Evolutionary conservation across 2,113 vertebrate genomes (phyloP).

Genomic region (Phrynosoma platyrhinos): DNA sequence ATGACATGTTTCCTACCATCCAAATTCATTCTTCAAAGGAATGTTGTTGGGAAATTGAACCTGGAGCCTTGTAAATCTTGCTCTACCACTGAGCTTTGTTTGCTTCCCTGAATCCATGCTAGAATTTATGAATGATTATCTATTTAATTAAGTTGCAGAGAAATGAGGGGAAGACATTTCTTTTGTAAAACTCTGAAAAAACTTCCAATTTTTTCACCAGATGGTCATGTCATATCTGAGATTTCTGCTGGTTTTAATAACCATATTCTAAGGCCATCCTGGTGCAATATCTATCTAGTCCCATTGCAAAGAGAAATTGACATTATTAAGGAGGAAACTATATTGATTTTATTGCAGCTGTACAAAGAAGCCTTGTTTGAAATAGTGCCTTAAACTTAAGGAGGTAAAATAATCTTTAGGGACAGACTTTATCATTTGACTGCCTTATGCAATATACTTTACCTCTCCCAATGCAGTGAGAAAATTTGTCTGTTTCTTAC

Average conservation of each 20-base stretch:
- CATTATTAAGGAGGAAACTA: neutral
- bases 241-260: too few species aligned
- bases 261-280: neutral
- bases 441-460: constrained; percentile 26
- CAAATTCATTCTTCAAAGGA: neutral
- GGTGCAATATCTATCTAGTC: constrained; percentile 36
- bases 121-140: neutral
- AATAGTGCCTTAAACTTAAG: constrained; percentile 10
- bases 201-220: constrained; percentile 30
- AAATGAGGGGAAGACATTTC: constrained; percentile 10
- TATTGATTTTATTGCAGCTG: constrained; percentile 16
- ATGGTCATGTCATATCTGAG: constrained; percentile 5
- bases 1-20: too few species aligned
- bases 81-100: too few species aligned
- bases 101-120: too few species aligned
- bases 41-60: neutral
- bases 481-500: neutral
- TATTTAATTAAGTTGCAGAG: too few species aligned
- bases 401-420: constrained; percentile 48
- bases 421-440: constrained; percentile 36
- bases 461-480: neutral
- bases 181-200: neutral
- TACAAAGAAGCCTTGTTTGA: constrained; percentile 22
- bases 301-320: neutral
- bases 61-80: neutral